A percentile compares a stretch with the other conserved stretches of the same genome.
Conservation (phyloP, 2,113 vertebrate species). For the human (Homo sapiens) region DNA sequence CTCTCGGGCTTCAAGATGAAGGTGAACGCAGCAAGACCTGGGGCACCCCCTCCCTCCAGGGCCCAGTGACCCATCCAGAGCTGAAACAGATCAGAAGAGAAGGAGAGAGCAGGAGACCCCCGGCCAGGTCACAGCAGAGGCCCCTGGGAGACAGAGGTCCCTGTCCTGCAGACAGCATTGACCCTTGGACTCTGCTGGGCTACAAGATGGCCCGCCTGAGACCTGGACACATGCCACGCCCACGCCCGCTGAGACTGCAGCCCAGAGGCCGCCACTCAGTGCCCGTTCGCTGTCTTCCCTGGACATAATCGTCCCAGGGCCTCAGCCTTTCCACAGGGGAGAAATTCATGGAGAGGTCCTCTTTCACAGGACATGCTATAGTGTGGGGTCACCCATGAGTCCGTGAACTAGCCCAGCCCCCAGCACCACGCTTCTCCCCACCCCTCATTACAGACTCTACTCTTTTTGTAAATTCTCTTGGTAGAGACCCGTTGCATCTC, state of each 20-base stretch:
- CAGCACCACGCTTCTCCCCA: not conserved
- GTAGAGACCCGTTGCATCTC: fast-evolving
- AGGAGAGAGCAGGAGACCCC: not conserved
- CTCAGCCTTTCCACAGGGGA: not conserved
- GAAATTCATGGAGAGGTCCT: too few species aligned
- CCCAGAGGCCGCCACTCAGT: not conserved
- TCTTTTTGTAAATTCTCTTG: not conserved
- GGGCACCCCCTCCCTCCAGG: not conserved
- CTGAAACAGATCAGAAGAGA: not conserved
- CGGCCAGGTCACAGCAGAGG: not conserved
- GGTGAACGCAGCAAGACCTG: not conserved
- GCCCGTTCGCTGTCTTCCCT: not conserved
- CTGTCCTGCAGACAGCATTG: too few species aligned
- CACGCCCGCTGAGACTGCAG: fast-evolving
- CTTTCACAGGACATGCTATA: too few species aligned
- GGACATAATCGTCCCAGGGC: not conserved
- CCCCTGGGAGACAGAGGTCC: too few species aligned
- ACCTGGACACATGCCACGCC: not conserved
- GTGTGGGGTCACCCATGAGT: not conserved
- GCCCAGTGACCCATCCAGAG: not conserved
- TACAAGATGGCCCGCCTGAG: not conserved
- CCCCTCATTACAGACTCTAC: not conserved
- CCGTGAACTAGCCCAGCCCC: not conserved
- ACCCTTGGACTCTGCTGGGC: not conserved
- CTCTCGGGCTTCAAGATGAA: not conserved